Evolutionary conservation across 53 echinoderm and acorn worm species (phyloP).

Genomic region (Paelopatides confundens): DNA sequence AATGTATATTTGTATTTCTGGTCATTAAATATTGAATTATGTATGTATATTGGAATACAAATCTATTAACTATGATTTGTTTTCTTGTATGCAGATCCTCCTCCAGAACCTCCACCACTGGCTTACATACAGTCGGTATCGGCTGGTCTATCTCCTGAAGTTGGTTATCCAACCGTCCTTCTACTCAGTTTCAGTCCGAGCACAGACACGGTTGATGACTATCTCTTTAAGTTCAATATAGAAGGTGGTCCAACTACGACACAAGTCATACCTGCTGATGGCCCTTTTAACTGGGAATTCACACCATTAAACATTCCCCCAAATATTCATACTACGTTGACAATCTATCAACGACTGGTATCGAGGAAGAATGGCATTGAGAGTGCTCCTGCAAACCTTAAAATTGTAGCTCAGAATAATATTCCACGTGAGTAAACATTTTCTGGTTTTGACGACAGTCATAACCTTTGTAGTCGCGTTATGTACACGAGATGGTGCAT

Average conservation of each 20-base stretch:
- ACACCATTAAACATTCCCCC: neutral
- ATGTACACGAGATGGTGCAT: too few relatives aligned
- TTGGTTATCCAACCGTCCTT: neutral
- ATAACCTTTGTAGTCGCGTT: too few relatives aligned
- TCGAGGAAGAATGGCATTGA: neutral
- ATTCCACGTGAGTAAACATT: conserved; percentile 3
- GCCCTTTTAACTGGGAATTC: neutral
- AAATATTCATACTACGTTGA: neutral
- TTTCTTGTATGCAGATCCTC: too few relatives aligned
- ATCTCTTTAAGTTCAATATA: neutral
- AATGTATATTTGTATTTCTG: too few relatives aligned
- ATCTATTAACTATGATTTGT: too few relatives aligned
- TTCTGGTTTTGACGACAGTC: too few relatives aligned
- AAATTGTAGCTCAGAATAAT: neutral
- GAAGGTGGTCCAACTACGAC: neutral
- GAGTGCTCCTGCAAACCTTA: neutral
- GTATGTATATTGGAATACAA: too few relatives aligned
- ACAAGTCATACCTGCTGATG: neutral
- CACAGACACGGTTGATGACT: neutral
- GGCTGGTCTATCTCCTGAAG: neutral
- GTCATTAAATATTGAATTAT: too few relatives aligned
- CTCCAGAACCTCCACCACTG: neutral
- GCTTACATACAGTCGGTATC: neutral
- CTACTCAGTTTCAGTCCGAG: neutral
- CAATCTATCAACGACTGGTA: neutral